phyloP scores from a whole-genome alignment of 1,140 invertebrate genomes.

The Tetragnatha versicolor region DNA sequence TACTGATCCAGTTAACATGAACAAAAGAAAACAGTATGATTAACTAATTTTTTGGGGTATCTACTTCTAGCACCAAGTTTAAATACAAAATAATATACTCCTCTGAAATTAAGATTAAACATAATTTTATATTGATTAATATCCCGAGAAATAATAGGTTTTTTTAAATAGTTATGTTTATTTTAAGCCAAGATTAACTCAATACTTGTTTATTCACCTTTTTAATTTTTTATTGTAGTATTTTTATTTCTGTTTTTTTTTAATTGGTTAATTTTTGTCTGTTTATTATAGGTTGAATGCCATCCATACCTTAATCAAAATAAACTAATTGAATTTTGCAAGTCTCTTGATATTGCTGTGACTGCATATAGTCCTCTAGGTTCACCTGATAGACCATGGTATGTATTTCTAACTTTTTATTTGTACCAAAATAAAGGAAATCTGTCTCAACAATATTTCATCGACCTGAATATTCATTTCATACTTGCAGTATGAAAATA shows the following conservation, averaged over 20 bases:
- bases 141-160: no score
- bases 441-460: background rate
- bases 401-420: no score
- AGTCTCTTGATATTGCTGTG: conserved; percentile 63
- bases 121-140: no score
- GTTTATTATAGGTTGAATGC: conserved; percentile 63
- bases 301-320: conserved; percentile 68
- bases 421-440: no score
- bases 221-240: background rate
- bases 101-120: no score
- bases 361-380: conserved; percentile 68
- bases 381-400: conserved; percentile 62
- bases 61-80: no score
- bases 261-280: background rate
- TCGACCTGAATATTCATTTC: no score
- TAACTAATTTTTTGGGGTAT: no score
- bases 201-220: background rate
- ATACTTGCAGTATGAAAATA: no score
- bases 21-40: no score
- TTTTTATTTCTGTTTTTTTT: background rate
- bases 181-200: background rate
- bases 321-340: conserved; percentile 65
- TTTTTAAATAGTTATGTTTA: conserved; percentile 46
- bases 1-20: no score
- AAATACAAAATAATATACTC: no score